These are phyloP conservation scores for Pyrrhura leucotis DNA, from an alignment of 2,797 vertebrate genomes.

Conservation along the genomic window DNA sequence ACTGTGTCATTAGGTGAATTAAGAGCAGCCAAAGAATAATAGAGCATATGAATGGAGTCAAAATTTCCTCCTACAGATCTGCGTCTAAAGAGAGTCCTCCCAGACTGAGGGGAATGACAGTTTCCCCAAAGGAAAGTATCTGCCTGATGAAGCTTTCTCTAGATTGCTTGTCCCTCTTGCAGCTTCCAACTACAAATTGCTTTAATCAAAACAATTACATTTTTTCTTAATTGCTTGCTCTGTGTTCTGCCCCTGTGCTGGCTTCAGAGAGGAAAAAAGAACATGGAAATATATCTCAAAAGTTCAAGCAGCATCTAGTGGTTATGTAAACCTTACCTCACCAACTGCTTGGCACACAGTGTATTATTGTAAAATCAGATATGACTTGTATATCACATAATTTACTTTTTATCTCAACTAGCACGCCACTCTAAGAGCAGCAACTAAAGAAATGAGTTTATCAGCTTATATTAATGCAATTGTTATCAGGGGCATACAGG, in stretches of 20 bases:
- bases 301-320: constrained; percentile 30
- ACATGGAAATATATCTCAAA: constrained; percentile 49
- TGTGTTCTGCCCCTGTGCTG: neutral
- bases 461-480: constrained; percentile 48
- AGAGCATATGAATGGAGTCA: neutral
- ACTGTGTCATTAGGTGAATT: neutral
- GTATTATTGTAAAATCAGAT: constrained; percentile 62
- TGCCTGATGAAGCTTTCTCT: neutral
- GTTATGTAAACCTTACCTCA: constrained; percentile 69
- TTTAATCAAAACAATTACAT: neutral
- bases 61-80: neutral
- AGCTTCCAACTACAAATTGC: neutral
- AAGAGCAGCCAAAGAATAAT: neutral
- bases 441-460: constrained; percentile 49
- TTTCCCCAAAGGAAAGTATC: neutral
- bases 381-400: constrained; percentile 50
- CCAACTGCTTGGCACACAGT: constrained; percentile 30
- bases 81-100: neutral
- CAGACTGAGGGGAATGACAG: neutral
- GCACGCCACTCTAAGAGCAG: constrained; percentile 33
- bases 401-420: constrained; percentile 69
- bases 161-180: neutral
- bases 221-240: constrained; percentile 11
- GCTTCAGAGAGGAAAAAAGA: neutral
- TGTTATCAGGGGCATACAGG: constrained; percentile 63